Conservation (phyloP, 2,888 invertebrate genomes). For the Anoplius nigerrimus region DNA sequence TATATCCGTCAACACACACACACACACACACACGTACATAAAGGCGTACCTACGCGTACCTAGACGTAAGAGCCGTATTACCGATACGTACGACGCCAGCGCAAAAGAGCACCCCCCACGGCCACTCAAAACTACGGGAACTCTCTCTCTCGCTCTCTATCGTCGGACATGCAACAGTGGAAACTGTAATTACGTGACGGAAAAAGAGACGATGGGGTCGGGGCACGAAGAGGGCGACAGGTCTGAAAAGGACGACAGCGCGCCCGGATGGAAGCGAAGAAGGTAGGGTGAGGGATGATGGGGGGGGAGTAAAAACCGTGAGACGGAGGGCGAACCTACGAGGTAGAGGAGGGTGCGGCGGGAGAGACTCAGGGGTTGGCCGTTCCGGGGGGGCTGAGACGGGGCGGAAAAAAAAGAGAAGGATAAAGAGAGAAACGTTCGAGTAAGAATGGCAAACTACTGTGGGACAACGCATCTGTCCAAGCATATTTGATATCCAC, state of each 20-base stretch:
- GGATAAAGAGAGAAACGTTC: slow-evolving; percentile 41
- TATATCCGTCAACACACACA: neutral
- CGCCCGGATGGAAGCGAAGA: slow-evolving; percentile 5
- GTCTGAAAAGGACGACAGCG: neutral
- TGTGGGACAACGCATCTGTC: slow-evolving; percentile 73
- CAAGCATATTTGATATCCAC: slow-evolving; percentile 71
- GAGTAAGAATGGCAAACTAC: slow-evolving; percentile 72
- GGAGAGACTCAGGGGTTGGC: neutral
- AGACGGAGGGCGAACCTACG: slow-evolving; percentile 28
- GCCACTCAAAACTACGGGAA: slow-evolving; percentile 35
- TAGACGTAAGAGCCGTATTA: too few species aligned
- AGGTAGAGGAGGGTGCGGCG: neutral
- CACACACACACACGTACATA: too few species aligned
- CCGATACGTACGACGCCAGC: neutral
- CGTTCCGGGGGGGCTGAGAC: neutral
- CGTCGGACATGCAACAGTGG: slow-evolving; percentile 45
- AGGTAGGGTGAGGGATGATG: neutral
- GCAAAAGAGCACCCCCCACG: neutral
- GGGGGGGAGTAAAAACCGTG: slow-evolving; percentile 10
- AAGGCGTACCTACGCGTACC: too few species aligned
- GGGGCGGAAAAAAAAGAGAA: slow-evolving; percentile 1
- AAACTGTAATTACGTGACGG: slow-evolving; percentile 52
- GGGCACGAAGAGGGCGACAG: slow-evolving; percentile 29
- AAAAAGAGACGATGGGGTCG: slow-evolving; percentile 12
- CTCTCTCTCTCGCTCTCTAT: slow-evolving; percentile 16